phyloP scores from a whole-genome alignment of 2,888 invertebrate species.

The Caenorhabditis afra region DNA sequence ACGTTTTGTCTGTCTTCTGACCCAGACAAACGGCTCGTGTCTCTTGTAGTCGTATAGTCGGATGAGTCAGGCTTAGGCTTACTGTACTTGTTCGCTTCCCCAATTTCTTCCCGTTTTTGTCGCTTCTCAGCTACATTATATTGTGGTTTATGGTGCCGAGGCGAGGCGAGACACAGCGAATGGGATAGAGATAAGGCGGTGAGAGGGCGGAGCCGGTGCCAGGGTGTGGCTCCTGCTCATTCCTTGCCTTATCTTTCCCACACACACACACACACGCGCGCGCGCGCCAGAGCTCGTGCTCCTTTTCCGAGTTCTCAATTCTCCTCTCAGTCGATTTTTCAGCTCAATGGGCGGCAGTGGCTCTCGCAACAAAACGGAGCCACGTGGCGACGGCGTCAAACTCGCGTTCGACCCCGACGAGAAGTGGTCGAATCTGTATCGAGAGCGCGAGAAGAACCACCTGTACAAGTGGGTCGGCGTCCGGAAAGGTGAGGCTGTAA shows the following conservation, averaged over 20 bases:
- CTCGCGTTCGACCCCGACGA: constrained; percentile 79
- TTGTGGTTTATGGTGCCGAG: not conserved
- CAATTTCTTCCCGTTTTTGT: not conserved
- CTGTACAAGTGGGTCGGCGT: constrained; percentile 81
- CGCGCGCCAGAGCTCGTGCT: too few relatives aligned
- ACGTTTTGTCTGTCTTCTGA: too few relatives aligned
- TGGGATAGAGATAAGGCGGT: too few relatives aligned
- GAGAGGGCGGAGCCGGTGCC: too few relatives aligned
- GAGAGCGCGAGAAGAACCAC: constrained; percentile 80
- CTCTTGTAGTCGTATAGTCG: not conserved
- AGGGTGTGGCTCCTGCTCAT: not conserved
- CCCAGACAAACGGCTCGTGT: too few relatives aligned
- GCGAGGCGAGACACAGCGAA: too few relatives aligned
- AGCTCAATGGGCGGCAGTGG: constrained; percentile 45
- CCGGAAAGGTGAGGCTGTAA: constrained; percentile 67
- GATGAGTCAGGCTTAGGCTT: too few relatives aligned
- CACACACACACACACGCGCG: too few relatives aligned
- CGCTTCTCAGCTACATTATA: not conserved
- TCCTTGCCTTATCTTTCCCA: not conserved
- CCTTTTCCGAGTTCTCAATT: too few relatives aligned
- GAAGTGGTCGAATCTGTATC: constrained; percentile 80
- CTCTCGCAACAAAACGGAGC: constrained; percentile 60
- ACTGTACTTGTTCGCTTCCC: not conserved
- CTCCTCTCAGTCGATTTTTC: not conserved
- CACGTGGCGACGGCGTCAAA: constrained; percentile 59